Conservation (phyloP, 2,888 invertebrate genomes). For the Trypoxylon attenuatum region DNA sequence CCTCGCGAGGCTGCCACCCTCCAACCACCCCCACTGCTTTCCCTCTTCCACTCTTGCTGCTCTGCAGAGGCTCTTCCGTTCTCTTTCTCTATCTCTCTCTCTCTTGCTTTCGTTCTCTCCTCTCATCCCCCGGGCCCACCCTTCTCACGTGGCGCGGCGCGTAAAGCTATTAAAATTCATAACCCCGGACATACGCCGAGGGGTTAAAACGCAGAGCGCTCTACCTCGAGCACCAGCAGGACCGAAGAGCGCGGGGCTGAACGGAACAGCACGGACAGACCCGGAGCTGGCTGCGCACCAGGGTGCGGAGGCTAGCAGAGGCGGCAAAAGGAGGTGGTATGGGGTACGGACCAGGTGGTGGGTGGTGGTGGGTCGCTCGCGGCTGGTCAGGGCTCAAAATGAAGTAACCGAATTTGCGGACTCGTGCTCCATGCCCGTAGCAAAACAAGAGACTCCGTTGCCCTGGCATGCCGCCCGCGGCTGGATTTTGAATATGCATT, state of each 20-base stretch:
- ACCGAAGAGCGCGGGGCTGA: slow-evolving; percentile 20
- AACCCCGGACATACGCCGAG: slow-evolving; percentile 73
- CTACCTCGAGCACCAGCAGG: slow-evolving; percentile 15
- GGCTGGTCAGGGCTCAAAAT: slow-evolving; percentile 63
- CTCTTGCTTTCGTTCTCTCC: too few species aligned
- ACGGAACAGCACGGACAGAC: slow-evolving; percentile 26
- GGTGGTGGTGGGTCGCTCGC: slow-evolving; percentile 18
- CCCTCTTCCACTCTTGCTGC: not conserved
- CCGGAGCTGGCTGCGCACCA: slow-evolving; percentile 12
- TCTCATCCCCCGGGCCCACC: slow-evolving; percentile 43
- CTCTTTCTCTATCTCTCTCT: too few species aligned
- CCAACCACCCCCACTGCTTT: slow-evolving; percentile 17
- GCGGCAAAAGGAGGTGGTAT: slow-evolving; percentile 26
- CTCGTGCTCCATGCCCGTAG: slow-evolving; percentile 59
- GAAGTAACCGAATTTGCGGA: slow-evolving; percentile 73
- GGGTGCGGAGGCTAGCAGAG: slow-evolving; percentile 15
- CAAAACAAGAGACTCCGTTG: slow-evolving; percentile 56
- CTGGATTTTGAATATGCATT: slow-evolving; percentile 74
- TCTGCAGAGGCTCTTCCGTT: too few species aligned
- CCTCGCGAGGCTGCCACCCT: not conserved
- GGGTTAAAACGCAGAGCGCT: slow-evolving; percentile 67
- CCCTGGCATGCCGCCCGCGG: slow-evolving; percentile 67
- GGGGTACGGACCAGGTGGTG: slow-evolving; percentile 18
- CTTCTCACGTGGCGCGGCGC: slow-evolving; percentile 61
- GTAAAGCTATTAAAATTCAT: slow-evolving; percentile 75